phyloP scores from a whole-genome alignment of 2,113 vertebrate species.

The Todiramphus saurophagus region DNA sequence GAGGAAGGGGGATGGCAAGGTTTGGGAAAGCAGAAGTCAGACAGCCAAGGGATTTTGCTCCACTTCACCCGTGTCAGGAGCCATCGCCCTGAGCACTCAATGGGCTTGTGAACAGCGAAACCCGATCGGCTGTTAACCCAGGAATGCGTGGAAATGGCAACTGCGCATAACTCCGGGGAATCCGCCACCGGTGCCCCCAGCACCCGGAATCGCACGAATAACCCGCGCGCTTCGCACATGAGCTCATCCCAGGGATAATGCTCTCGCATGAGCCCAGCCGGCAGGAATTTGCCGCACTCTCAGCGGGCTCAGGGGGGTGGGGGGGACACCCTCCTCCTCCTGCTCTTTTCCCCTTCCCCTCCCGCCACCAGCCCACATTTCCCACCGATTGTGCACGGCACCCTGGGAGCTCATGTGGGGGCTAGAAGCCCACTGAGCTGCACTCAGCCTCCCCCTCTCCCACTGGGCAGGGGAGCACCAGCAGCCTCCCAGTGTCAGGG shows the following conservation, averaged over 20 bases:
- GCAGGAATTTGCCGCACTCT: conserved; percentile 5
- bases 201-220: conserved; percentile 71
- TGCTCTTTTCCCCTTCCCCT: not conserved
- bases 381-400: not conserved
- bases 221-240: conserved; percentile 49
- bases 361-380: not conserved
- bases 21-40: conserved; percentile 25
- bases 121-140: conserved; percentile 60
- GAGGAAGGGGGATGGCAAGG: not conserved
- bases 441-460: not conserved
- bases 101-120: conserved; percentile 56
- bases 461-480: not conserved
- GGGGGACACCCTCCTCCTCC: not conserved
- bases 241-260: conserved; percentile 65
- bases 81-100: not conserved
- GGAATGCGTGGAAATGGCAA: conserved; percentile 78
- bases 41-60: not conserved
- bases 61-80: not conserved
- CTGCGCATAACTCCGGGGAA: conserved; percentile 73
- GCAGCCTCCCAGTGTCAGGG: not conserved
- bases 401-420: accelerated
- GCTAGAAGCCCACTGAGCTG: not conserved
- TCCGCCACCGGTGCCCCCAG: conserved; percentile 67
- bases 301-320: not conserved
- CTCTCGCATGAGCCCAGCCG: conserved; percentile 36